Conservation (phyloP, 2,888 invertebrate species). For the Acheta domesticus region DNA sequence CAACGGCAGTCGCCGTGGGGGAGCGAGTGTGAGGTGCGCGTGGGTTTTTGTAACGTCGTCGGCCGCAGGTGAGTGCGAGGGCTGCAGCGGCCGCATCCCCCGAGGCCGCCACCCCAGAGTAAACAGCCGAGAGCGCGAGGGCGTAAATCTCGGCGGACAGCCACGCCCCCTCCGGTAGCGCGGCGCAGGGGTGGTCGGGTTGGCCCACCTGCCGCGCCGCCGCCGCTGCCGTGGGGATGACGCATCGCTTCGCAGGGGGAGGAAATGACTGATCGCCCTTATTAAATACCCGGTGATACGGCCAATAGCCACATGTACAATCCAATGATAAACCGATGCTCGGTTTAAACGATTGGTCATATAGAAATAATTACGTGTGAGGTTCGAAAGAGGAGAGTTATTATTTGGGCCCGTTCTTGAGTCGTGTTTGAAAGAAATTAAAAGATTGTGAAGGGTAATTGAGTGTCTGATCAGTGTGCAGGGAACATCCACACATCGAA, state of each 20-base stretch:
- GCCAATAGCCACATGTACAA: not conserved
- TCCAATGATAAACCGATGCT: not conserved
- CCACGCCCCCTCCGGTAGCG: slow-evolving; percentile 4
- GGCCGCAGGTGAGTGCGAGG: too few species aligned
- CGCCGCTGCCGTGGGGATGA: not conserved
- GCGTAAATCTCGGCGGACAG: not conserved
- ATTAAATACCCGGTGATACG: not conserved
- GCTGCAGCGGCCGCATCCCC: not conserved
- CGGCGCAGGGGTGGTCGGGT: not conserved
- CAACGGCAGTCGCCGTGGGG: not conserved
- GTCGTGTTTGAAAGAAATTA: too few species aligned
- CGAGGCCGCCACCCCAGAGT: not conserved
- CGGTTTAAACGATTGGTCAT: not conserved
- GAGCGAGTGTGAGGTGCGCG: not conserved
- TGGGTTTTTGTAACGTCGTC: not conserved
- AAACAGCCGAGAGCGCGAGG: not conserved
- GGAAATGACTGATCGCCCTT: not conserved
- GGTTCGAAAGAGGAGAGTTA: too few species aligned
- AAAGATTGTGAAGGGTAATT: too few species aligned
- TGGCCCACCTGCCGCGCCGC: not conserved
- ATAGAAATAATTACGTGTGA: not conserved
- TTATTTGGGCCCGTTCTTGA: too few species aligned
- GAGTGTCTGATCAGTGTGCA: too few species aligned
- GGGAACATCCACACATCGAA: too few species aligned
- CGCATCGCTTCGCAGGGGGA: not conserved